Evolutionary conservation across 2,797 vertebrate genomes (phyloP).

Genomic region (Phoxinus dragarum): DNA sequence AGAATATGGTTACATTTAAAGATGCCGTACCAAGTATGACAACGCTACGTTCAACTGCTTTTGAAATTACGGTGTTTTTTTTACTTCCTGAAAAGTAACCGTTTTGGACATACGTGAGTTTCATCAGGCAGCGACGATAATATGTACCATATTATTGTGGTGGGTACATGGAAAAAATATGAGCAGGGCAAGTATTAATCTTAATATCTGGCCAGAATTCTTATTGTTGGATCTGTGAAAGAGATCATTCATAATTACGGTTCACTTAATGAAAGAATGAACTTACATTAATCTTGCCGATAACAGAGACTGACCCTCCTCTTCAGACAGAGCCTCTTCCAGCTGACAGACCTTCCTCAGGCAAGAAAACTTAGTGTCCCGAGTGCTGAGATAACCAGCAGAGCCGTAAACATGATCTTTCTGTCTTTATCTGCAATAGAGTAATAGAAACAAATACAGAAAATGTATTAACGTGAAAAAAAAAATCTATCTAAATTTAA

Average conservation of each 20-base stretch:
- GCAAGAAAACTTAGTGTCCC: slow-evolving; percentile 81
- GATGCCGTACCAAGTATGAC: too few relatives aligned
- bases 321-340: slow-evolving; percentile 77
- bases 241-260: neutral
- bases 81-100: too few relatives aligned
- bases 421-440: slow-evolving; percentile 76
- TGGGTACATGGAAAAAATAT: neutral
- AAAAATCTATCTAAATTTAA: slow-evolving; percentile 9
- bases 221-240: neutral
- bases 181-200: neutral
- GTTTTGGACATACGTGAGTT: too few relatives aligned
- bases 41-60: too few relatives aligned
- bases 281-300: slow-evolving; percentile 70
- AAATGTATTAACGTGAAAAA: neutral
- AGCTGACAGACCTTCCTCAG: slow-evolving; percentile 69
- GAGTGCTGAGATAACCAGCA: slow-evolving; percentile 76
- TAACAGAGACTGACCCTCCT: slow-evolving; percentile 79
- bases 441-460: slow-evolving; percentile 55
- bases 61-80: too few relatives aligned
- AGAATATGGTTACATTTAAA: too few relatives aligned
- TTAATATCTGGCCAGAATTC: neutral
- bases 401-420: slow-evolving; percentile 76
- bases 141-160: neutral
- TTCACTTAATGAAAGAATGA: neutral
- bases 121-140: too few relatives aligned